Conservation (phyloP, 2,888 invertebrate species). For the Elmis aenea region DNA sequence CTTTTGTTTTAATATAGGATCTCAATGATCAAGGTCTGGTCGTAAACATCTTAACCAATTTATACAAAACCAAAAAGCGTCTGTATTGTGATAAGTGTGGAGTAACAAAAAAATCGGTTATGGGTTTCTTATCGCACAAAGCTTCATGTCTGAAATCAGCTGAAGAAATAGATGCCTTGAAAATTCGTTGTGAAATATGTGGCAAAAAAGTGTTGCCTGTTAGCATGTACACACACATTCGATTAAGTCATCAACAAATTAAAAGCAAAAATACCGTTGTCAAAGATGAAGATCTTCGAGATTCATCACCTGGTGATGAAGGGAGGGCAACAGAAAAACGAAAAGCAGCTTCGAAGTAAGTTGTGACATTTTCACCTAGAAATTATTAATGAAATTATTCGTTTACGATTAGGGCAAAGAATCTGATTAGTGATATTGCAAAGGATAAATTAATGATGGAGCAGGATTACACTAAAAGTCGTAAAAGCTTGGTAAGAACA, state of each 20-base stretch:
- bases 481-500: neutral
- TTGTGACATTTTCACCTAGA: slow-evolving; percentile 1
- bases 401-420: slow-evolving; percentile 17
- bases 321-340: no score
- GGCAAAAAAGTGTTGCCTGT: slow-evolving; percentile 12
- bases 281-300: slow-evolving; percentile 23
- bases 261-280: neutral
- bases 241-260: slow-evolving; percentile 6
- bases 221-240: slow-evolving; percentile 16
- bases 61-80: slow-evolving; percentile 44
- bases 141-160: slow-evolving; percentile 17
- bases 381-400: slow-evolving; percentile 5
- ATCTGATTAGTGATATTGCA: slow-evolving; percentile 12
- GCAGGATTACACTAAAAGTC: neutral
- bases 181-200: slow-evolving; percentile 23
- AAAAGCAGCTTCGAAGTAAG: slow-evolving; percentile 47
- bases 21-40: slow-evolving; percentile 48
- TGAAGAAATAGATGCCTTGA: slow-evolving; percentile 18
- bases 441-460: no score
- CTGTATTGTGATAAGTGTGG: slow-evolving; percentile 55
- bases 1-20: slow-evolving; percentile 51
- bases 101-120: slow-evolving; percentile 39
- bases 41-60: slow-evolving; percentile 45
- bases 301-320: no score
- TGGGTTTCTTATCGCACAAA: slow-evolving; percentile 54